phyloP scores from a whole-genome alignment of 2,888 invertebrate genomes.

The Gisinianus flammeolus region DNA sequence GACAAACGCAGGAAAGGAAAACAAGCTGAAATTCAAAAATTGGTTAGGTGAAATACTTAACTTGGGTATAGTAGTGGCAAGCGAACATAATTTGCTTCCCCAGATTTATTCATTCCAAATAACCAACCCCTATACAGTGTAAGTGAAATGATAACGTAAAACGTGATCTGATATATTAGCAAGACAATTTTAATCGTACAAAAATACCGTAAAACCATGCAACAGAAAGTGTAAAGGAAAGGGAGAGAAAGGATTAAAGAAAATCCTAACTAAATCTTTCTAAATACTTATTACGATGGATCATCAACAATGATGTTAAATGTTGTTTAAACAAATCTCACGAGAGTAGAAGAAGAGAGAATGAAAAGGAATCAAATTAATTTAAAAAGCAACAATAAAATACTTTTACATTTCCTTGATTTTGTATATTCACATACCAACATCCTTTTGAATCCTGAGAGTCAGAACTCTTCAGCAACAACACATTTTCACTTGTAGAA shows the following conservation, averaged over 20 bases:
- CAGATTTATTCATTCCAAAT: neutral
- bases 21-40: no score
- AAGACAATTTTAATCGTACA: no score
- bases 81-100: slow-evolving; percentile 1
- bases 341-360: neutral
- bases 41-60: no score
- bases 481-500: neutral
- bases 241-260: no score
- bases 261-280: no score
- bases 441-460: slow-evolving; percentile 11
- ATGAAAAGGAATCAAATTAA: neutral
- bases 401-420: neutral
- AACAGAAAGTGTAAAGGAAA: no score
- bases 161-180: no score
- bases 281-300: no score
- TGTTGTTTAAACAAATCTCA: neutral
- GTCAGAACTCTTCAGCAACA: neutral
- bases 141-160: no score
- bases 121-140: slow-evolving; percentile 8
- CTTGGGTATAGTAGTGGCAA: neutral
- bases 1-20: no score
- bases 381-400: neutral
- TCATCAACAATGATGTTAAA: no score
- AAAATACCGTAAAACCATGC: no score
- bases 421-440: slow-evolving; percentile 7